Percentiles rank a stretch among this genome's conserved stretches.
These are phyloP conservation scores for Heterocephalus glaber DNA, from an alignment of 2,113 vertebrate genomes.

Conservation along the genomic window DNA sequence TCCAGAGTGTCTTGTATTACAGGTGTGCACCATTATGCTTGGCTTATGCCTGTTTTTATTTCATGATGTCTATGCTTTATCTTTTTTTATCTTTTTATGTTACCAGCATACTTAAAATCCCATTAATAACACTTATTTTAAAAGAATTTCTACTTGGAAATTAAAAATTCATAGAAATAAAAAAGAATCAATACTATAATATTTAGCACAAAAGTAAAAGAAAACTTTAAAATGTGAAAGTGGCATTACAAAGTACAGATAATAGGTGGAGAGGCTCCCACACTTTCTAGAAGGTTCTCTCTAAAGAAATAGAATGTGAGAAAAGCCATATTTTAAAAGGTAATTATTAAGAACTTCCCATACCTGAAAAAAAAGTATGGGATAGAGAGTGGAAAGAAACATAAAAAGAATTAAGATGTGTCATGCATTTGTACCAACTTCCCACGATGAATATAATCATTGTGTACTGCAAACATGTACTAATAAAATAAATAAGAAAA, in stretches of 20 bases:
- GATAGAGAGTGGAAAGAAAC: not conserved
- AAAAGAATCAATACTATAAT: not conserved
- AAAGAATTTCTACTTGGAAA: not conserved
- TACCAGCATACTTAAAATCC: not conserved
- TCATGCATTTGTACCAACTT: not conserved
- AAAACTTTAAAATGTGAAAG: conserved; percentile 29
- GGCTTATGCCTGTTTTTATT: not conserved
- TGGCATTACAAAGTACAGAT: not conserved
- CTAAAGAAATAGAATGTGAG: not conserved
- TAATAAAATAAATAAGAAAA: not conserved
- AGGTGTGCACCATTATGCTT: not conserved
- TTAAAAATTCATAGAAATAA: not conserved
- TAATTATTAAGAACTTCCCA: conserved; percentile 25
- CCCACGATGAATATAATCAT: not conserved
- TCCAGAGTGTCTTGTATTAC: not conserved
- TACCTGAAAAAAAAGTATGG: not conserved
- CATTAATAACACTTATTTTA: not conserved
- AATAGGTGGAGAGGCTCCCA: not conserved
- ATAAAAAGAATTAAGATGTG: not conserved
- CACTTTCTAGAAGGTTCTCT: not conserved
- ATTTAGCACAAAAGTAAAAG: not conserved
- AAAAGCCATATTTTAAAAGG: not conserved
- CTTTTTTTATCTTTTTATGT: not conserved
- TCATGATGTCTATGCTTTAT: not conserved
- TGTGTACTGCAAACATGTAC: not conserved